A percentile compares a stretch with the other conserved stretches of the same genome.
Conservation (phyloP, 2,888 invertebrate genomes). For the Tupiocoris notatus region DNA sequence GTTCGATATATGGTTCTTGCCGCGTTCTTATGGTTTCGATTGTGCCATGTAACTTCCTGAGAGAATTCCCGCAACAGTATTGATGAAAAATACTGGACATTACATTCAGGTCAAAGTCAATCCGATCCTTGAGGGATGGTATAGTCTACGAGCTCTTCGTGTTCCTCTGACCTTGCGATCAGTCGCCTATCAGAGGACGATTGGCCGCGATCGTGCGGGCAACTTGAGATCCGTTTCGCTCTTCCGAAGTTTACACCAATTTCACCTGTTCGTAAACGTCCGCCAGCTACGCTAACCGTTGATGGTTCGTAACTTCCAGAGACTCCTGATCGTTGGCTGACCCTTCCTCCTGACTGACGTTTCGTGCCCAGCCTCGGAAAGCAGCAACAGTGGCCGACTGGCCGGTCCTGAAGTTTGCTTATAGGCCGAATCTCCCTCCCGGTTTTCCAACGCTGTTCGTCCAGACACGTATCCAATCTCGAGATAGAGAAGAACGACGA, state of each 20-base stretch:
- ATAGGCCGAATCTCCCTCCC: not conserved
- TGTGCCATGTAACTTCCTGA: no score
- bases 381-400: not conserved
- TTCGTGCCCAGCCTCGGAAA: constrained; percentile 17
- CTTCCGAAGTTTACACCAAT: not conserved
- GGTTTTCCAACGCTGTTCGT: constrained; percentile 7
- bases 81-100: no score
- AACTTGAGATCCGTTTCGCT: not conserved
- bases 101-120: no score
- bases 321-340: not conserved
- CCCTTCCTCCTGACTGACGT: constrained; percentile 28
- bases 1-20: no score
- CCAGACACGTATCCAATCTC: constrained; percentile 40
- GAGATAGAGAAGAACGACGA: not conserved
- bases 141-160: no score
- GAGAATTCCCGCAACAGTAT: no score
- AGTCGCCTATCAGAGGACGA: not conserved
- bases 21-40: no score
- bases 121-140: no score
- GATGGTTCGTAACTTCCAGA: not conserved
- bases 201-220: not conserved
- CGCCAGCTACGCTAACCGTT: no score
- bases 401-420: not conserved
- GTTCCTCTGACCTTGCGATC: not conserved
- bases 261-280: not conserved